phyloP scores from a whole-genome alignment of 2,888 invertebrate species.

The Thera britannica region DNA sequence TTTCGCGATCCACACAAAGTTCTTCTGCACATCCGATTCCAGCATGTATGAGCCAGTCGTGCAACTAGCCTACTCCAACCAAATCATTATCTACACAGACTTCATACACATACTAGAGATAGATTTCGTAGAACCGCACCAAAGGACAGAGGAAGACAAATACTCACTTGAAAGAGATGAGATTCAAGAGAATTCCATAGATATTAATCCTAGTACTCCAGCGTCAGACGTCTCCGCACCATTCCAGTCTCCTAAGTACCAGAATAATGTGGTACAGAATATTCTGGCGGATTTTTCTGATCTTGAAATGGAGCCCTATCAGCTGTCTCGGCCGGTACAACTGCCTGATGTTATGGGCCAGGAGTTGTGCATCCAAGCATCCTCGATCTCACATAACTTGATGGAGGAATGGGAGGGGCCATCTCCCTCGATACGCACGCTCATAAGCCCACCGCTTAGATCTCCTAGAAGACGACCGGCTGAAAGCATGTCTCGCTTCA shows the following conservation, averaged over 20 bases:
- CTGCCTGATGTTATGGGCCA: conserved; percentile 78
- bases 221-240: conserved; percentile 72
- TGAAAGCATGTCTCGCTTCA: conserved; percentile 81
- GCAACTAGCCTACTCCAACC: conserved; percentile 88
- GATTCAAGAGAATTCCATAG: conserved; percentile 55
- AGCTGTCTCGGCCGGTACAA: conserved; percentile 73
- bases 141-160: conserved; percentile 65
- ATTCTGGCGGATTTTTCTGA: conserved; percentile 87
- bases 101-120: conserved; percentile 92
- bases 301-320: conserved; percentile 82
- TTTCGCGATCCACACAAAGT: conserved; percentile 95
- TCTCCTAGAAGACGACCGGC: conserved; percentile 78
- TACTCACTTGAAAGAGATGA: conserved; percentile 66
- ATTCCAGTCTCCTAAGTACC: conserved; percentile 81
- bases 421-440: conserved; percentile 75
- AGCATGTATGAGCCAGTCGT: conserved; percentile 90
- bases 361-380: conserved; percentile 77
- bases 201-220: conserved; percentile 69
- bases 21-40: conserved; percentile 94
- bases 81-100: conserved; percentile 93
- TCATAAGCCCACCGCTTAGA: conserved; percentile 78
- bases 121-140: conserved; percentile 79
- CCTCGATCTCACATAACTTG: conserved; percentile 76
- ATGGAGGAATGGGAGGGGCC: conserved; percentile 83
- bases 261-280: conserved; percentile 85